Base-by-base conservation (phyloP, 2,888 invertebrate genomes). In the Drosophila subsilvestris region DNA sequence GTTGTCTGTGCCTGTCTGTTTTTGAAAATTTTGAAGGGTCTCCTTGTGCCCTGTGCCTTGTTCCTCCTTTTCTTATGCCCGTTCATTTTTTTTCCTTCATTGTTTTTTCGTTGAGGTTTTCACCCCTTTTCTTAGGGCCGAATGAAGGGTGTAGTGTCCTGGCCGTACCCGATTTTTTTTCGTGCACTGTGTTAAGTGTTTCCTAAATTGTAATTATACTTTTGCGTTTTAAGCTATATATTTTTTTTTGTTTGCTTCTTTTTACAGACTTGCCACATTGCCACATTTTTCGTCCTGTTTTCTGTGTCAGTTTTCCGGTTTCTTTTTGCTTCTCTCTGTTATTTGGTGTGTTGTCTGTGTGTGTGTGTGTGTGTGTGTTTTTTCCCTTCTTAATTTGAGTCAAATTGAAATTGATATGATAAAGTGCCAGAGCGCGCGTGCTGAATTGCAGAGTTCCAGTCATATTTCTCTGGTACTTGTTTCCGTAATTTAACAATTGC, bases 151-250 rank as follows among this genome's bases (percentile, higher is more conserved):
- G 37, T 18, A 48, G 54, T 20, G 32, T 22, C 56, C 44, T 69
- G 57, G 47, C 49, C 27, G 27, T 27, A 27, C 49, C 49, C 50
- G 67, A 75, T 67, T 79, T 62, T n/a, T n/a, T 72, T 72, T 73
- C 70, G 73, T 73, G 74, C 67, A 62, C 72, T 73, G 62, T 75
- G 88, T 78, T 84, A 84, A 86, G 85, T 85, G 80, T 79, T 86
- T 74, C 67, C 85, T 79, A 86, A 88, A 75, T 85, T 81, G 85
- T 85, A 88, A 89, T 88, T 89, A 88, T 88, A 79, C 72, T 80
- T 76, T 74, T 74, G 80, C 74, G 69, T 81, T 79, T 86, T 74
- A 72, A 84, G 75, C 74, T 80, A 74, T 82, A 74, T 47, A 14
- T 47, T 20, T n/a, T 7, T n/a, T 44, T 12, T 47, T 42, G 54